These are phyloP conservation scores for Miichthys miiuy DNA, from an alignment of 2,797 vertebrate genomes.

Conservation along the genomic window DNA sequence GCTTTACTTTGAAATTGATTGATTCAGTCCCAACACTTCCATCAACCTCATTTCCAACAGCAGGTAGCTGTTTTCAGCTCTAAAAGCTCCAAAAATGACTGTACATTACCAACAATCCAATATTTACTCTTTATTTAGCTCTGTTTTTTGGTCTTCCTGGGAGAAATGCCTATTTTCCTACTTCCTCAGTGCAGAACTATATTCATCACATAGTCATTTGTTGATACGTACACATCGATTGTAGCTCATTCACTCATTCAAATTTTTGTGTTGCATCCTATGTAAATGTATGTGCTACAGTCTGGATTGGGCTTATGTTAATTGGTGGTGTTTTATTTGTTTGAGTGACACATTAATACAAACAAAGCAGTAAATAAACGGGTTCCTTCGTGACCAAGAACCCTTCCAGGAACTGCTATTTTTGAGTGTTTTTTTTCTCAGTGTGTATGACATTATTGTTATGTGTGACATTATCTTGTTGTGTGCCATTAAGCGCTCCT, in stretches of 20 bases:
- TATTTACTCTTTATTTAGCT: too few relatives aligned
- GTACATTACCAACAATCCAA: too few relatives aligned
- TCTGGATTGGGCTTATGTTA: not conserved
- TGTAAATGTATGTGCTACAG: not conserved
- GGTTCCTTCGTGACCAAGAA: not conserved
- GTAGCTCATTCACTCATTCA: not conserved
- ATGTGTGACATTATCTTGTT: conserved; percentile 68
- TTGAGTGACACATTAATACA: not conserved
- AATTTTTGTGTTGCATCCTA: not conserved
- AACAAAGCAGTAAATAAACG: not conserved
- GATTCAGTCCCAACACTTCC: not conserved
- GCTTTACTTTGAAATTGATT: not conserved
- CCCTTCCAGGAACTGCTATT: conserved; percentile 34
- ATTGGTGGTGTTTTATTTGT: not conserved
- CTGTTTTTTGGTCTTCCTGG: not conserved
- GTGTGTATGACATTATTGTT: conserved; percentile 52
- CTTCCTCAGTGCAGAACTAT: not conserved
- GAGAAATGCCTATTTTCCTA: not conserved
- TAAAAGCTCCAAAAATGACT: not conserved
- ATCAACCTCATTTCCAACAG: not conserved
- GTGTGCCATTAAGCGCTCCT: conserved; percentile 66
- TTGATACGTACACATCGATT: not conserved
- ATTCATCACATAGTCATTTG: not conserved
- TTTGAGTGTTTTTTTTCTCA: conserved; percentile 23
- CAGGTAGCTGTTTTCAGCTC: not conserved